Evolutionary conservation across 2,113 vertebrate species (phyloP).

Genomic region (Paradisaea rubra): DNA sequence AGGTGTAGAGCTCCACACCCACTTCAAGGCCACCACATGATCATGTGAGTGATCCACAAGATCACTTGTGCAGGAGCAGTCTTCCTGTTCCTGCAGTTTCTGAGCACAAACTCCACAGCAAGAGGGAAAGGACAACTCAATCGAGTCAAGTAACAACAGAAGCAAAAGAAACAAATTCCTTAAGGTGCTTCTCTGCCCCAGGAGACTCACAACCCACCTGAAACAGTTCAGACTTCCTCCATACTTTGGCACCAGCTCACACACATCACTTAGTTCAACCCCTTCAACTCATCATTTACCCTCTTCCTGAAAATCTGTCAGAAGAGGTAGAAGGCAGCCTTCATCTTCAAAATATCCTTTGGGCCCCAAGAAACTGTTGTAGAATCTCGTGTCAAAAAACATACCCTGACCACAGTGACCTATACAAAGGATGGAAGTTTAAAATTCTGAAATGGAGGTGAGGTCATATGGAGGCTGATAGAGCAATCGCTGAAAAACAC

Average conservation of each 20-base stretch:
- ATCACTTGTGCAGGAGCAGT: neutral
- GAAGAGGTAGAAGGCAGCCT: neutral
- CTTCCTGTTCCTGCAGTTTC: neutral
- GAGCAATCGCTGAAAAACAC: fast-evolving
- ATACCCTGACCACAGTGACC: neutral
- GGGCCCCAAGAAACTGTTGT: neutral
- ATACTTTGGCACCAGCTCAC: neutral
- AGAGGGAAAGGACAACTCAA: neutral
- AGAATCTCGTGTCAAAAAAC: neutral
- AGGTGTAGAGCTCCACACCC: neutral
- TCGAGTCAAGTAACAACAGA: neutral
- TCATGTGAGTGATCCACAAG: neutral
- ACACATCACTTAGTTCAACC: neutral
- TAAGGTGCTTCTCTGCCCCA: neutral
- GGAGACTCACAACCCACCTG: neutral
- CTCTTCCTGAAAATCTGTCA: neutral
- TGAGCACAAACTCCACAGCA: neutral
- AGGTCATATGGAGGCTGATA: neutral
- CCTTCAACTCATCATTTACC: neutral
- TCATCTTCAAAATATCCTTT: neutral
- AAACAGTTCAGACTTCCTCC: neutral
- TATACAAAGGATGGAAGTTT: neutral
- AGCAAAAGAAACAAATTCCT: neutral
- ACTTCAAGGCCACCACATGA: neutral
- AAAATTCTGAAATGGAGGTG: neutral